A percentile compares a stretch with the other conserved stretches of the same genome.
phyloP scores from a whole-genome alignment of 2,888 invertebrate genomes.

The Callyntrura sp. region DNA sequence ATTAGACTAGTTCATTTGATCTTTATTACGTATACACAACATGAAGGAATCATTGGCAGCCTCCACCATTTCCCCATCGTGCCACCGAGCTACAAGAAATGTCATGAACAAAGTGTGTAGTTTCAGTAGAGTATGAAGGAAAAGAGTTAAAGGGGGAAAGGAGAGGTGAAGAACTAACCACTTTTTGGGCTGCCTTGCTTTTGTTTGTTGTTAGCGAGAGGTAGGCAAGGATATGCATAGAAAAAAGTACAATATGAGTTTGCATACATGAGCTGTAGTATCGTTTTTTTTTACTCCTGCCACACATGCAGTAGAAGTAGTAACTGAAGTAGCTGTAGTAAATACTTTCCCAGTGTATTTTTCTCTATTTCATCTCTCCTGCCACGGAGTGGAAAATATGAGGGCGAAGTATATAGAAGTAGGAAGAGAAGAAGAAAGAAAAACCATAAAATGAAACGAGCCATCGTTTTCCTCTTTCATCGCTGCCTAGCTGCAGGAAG shows the following conservation, averaged over 20 bases:
- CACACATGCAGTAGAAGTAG: too few species aligned
- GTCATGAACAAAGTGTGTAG: constrained; percentile 22
- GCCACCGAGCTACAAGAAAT: constrained; percentile 33
- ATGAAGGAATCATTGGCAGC: constrained; percentile 59
- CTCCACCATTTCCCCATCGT: constrained; percentile 32
- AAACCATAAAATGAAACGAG: constrained; percentile 76
- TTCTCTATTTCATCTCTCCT: constrained; percentile 17
- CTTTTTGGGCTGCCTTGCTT: neutral
- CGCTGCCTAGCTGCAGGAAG: constrained; percentile 17
- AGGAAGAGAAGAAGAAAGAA: constrained; percentile 48
- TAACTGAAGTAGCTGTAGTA: neutral
- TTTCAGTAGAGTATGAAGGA: neutral
- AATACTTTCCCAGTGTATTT: constrained; percentile 54
- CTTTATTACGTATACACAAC: constrained; percentile 11
- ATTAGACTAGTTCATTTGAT: neutral
- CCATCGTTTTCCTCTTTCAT: constrained; percentile 64
- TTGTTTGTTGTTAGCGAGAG: neutral
- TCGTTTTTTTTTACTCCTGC: neutral
- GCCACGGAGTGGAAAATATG: neutral
- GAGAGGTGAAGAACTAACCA: neutral
- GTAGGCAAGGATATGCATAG: neutral
- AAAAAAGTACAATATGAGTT: neutral
- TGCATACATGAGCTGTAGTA: constrained; percentile 41
- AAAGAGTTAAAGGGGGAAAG: neutral
- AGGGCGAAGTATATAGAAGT: neutral